These are phyloP conservation scores for Malthinus seriepunctatus DNA, from an alignment of 2,888 invertebrate genomes.

Conservation along the genomic window DNA sequence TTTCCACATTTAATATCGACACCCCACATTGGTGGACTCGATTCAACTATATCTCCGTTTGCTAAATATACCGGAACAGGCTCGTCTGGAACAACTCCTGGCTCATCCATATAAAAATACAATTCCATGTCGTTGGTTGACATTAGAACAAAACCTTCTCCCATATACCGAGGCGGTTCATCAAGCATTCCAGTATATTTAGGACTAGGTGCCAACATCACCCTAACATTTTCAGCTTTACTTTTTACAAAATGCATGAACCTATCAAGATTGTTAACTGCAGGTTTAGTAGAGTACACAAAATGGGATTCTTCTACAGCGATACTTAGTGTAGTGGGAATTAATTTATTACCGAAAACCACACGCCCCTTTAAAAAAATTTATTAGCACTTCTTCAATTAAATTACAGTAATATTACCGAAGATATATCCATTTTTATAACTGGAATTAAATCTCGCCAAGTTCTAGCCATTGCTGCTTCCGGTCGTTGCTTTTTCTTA, in stretches of 20 bases:
- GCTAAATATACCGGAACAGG: constrained; percentile 87
- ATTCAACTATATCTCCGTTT: constrained; percentile 91
- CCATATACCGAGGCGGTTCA: constrained; percentile 96
- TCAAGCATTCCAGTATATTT: constrained; percentile 90
- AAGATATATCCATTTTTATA: constrained; percentile 91
- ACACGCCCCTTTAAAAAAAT: constrained; percentile 70
- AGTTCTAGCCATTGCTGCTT: constrained; percentile 83
- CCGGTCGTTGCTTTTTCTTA: constrained; percentile 64
- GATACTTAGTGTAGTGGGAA: constrained; percentile 91
- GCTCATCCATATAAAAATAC: constrained; percentile 97
- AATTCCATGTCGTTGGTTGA: constrained; percentile 93
- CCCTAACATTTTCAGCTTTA: constrained; percentile 93
- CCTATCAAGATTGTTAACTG: constrained; percentile 89
- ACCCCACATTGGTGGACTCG: constrained; percentile 93
- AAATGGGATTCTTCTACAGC: constrained; percentile 94
- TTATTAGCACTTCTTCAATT: background rate
- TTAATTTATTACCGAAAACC: constrained; percentile 92
- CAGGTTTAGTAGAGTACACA: constrained; percentile 93
- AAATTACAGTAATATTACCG: constrained; percentile 55
- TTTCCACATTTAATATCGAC: constrained; percentile 95
- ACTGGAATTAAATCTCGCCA: constrained; percentile 97
- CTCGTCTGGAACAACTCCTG: constrained; percentile 90
- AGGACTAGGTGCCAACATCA: constrained; percentile 94
- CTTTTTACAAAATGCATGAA: constrained; percentile 96
- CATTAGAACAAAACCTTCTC: constrained; percentile 96